Percentiles rank a stretch among this genome's conserved stretches.
phyloP scores from a whole-genome alignment of 2,888 invertebrate species.

The Tigriopus californicus region DNA sequence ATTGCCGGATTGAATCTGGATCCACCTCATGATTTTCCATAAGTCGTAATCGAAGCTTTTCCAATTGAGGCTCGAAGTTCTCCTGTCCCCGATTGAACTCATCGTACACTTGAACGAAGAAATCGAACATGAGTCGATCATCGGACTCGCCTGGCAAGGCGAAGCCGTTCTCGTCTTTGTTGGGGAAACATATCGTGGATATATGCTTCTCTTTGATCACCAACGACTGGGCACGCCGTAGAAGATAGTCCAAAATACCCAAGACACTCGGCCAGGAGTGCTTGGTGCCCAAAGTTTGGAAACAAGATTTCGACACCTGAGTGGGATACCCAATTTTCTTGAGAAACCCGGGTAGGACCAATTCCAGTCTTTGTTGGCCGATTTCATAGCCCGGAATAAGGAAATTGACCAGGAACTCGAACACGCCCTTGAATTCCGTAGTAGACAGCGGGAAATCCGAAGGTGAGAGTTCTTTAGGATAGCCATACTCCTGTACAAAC shows the following conservation, averaged over 20 bases:
- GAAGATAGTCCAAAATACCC: not conserved
- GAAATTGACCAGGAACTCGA: not conserved
- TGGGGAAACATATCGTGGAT: no score
- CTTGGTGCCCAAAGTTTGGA: not conserved
- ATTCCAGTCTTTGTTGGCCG: not conserved
- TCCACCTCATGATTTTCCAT: not conserved
- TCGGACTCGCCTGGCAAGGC: not conserved
- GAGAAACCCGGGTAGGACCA: not conserved
- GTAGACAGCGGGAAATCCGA: not conserved
- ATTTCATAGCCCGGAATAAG: not conserved
- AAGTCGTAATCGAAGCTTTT: not conserved
- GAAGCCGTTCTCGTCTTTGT: not conserved
- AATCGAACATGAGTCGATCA: not conserved
- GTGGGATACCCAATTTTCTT: not conserved
- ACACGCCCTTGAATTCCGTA: not conserved
- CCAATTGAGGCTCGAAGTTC: not conserved
- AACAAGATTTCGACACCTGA: not conserved
- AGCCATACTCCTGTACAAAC: not conserved
- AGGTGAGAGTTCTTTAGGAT: not conserved
- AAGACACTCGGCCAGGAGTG: constrained; percentile 9
- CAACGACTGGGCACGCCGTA: not conserved
- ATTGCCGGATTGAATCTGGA: not conserved
- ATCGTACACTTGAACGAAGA: not conserved
- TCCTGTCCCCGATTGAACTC: not conserved
- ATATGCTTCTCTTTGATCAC: not conserved